Evolutionary conservation across 1,140 invertebrate species (phyloP).

Genomic region (Dendroctonus valens): DNA sequence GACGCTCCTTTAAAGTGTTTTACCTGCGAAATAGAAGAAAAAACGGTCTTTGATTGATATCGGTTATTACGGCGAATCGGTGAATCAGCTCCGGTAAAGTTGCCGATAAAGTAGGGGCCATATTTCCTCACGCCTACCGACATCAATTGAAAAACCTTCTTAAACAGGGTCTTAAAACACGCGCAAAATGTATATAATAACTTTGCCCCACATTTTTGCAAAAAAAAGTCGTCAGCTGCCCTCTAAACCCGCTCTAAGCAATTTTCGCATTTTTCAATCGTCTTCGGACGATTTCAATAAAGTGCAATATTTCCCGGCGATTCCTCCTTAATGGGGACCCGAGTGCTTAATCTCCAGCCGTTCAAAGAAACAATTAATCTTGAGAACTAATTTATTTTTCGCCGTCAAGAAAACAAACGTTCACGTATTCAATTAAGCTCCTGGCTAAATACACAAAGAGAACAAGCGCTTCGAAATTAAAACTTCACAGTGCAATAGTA

Average conservation of each 20-base stretch:
- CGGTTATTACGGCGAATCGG: slow-evolving; percentile 19
- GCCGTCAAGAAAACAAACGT: slow-evolving; percentile 21
- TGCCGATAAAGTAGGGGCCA: slow-evolving; percentile 21
- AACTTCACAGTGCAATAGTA: neutral
- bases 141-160: no score
- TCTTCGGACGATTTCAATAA: no score
- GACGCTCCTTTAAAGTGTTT: no score
- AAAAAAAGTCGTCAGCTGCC: no score
- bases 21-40: neutral
- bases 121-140: slow-evolving; percentile 1
- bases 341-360: slow-evolving; percentile 6
- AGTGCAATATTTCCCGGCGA: no score
- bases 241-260: no score
- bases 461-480: slow-evolving; percentile 8
- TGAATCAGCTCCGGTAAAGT: slow-evolving; percentile 22
- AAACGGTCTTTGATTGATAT: slow-evolving; percentile 12
- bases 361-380: slow-evolving; percentile 17
- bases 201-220: no score
- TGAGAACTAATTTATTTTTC: slow-evolving; percentile 17
- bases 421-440: slow-evolving; percentile 19
- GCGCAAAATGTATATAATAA: no score
- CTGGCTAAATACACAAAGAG: slow-evolving; percentile 15
- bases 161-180: no score
- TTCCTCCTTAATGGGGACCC: neutral
- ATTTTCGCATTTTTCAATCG: no score